Percentiles rank a stretch among this genome's conserved stretches.
Conservation (phyloP, 1,140 invertebrate genomes). For the Cydia fagiglandana region DNA sequence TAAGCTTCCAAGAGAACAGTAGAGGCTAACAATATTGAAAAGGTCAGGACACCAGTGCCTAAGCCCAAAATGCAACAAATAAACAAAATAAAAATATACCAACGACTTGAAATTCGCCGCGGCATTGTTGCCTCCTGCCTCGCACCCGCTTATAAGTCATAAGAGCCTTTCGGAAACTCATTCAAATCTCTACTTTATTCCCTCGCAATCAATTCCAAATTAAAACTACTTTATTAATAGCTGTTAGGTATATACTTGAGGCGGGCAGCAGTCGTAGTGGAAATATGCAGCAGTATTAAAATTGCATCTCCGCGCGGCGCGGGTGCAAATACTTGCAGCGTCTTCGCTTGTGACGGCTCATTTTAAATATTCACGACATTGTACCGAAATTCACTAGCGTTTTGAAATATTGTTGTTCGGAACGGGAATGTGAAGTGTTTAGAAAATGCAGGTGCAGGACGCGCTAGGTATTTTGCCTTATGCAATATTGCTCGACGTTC, state of each 20-base stretch:
- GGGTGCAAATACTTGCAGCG: neutral
- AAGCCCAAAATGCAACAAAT: neutral
- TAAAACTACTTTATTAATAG: neutral
- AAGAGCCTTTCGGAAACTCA: neutral
- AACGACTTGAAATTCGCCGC: neutral
- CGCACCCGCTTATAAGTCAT: neutral
- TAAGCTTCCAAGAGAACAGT: too few species aligned
- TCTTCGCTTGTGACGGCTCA: conserved; percentile 7
- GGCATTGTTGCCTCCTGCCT: neutral
- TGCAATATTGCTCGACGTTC: neutral
- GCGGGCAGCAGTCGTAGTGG: neutral
- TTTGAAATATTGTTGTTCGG: neutral
- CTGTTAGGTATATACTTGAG: too few species aligned
- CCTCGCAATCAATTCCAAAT: neutral
- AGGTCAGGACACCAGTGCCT: too few species aligned
- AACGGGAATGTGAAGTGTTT: neutral
- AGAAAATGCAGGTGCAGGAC: neutral
- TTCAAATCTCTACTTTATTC: neutral
- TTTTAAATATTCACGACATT: conserved; percentile 9
- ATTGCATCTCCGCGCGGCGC: conserved; percentile 6
- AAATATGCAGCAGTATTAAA: conserved; percentile 2
- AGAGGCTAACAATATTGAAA: too few species aligned
- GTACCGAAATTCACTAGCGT: conserved; percentile 2
- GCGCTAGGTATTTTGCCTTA: neutral
- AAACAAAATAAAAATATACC: neutral